phyloP scores from a whole-genome alignment of 2,113 vertebrate species.

The Oncorhynchus mykiss region DNA sequence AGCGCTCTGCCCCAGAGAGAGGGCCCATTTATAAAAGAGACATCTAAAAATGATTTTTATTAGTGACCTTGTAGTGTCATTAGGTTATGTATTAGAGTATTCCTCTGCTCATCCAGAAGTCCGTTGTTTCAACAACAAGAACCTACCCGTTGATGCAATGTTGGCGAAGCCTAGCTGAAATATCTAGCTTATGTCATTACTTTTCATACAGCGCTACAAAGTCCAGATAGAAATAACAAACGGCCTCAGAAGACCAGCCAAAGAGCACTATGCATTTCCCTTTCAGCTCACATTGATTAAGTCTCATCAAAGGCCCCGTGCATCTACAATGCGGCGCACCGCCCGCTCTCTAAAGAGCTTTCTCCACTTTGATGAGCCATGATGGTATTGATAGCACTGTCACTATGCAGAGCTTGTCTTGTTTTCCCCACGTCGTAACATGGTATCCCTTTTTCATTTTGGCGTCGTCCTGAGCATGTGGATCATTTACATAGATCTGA shows the following conservation, averaged over 20 bases:
- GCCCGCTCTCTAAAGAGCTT: conserved; percentile 69
- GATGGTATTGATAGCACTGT: conserved; percentile 81
- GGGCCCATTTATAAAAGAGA: conserved; percentile 25
- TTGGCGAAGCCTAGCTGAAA: conserved; percentile 31
- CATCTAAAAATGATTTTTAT: conserved; percentile 32
- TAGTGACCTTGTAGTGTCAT: conserved; percentile 72
- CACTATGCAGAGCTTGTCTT: conserved; percentile 75
- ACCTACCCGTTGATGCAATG: conserved; percentile 51
- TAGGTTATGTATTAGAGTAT: conserved; percentile 56
- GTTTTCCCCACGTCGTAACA: conserved; percentile 52
- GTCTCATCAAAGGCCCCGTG: conserved; percentile 73
- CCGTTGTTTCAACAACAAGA: conserved; percentile 17
- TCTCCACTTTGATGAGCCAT: conserved; percentile 77
- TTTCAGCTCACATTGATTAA: conserved; percentile 75
- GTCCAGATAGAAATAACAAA: conserved; percentile 64
- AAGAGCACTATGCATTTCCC: conserved; percentile 58
- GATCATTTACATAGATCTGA: conserved; percentile 74
- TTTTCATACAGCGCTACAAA: conserved; percentile 41
- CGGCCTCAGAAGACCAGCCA: conserved; percentile 71
- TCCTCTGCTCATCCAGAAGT: conserved; percentile 56
- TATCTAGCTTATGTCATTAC: conserved; percentile 45
- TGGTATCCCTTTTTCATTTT: conserved; percentile 69
- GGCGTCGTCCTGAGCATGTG: conserved; percentile 58
- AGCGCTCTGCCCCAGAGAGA: conserved; percentile 39
- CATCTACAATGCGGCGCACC: conserved; percentile 71